phyloP scores from a whole-genome alignment of 2,113 vertebrate genomes.

The Sciurus niger region DNA sequence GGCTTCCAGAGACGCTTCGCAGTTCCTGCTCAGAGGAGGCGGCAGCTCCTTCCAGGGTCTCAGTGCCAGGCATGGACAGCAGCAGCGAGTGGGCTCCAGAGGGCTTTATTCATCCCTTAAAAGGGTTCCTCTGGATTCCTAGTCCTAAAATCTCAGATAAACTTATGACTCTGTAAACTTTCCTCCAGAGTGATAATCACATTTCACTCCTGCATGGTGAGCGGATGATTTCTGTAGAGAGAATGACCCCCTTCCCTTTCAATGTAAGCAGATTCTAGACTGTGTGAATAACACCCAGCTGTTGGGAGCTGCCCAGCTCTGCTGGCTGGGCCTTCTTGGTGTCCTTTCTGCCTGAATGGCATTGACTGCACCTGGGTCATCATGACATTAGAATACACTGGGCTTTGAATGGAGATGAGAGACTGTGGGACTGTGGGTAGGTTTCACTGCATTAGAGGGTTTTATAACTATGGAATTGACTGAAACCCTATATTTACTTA shows the following conservation, averaged over 20 bases:
- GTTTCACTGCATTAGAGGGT: not conserved
- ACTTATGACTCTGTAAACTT: not conserved
- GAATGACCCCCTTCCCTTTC: not conserved
- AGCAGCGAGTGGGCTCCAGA: not conserved
- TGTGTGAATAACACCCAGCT: constrained; percentile 59
- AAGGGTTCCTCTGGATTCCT: not conserved
- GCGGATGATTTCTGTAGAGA: not conserved
- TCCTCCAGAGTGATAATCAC: not conserved
- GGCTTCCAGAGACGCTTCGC: not conserved
- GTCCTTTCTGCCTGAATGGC: constrained; percentile 1
- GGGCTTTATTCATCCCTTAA: not conserved
- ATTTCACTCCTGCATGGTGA: not conserved
- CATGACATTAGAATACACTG: not conserved
- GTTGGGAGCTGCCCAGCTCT: not conserved
- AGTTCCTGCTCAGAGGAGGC: not conserved
- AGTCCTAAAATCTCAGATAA: constrained; percentile 18
- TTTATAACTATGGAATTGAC: not conserved
- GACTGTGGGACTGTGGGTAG: no score
- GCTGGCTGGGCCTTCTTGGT: not conserved
- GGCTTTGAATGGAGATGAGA: constrained; percentile 5
- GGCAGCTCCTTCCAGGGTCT: not conserved
- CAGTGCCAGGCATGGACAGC: not conserved
- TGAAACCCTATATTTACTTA: not conserved
- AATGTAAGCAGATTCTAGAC: not conserved
- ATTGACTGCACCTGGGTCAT: not conserved